Evolutionary conservation across 2,113 vertebrate genomes (phyloP).

Genomic region (Crotophaga sulcirostris): DNA sequence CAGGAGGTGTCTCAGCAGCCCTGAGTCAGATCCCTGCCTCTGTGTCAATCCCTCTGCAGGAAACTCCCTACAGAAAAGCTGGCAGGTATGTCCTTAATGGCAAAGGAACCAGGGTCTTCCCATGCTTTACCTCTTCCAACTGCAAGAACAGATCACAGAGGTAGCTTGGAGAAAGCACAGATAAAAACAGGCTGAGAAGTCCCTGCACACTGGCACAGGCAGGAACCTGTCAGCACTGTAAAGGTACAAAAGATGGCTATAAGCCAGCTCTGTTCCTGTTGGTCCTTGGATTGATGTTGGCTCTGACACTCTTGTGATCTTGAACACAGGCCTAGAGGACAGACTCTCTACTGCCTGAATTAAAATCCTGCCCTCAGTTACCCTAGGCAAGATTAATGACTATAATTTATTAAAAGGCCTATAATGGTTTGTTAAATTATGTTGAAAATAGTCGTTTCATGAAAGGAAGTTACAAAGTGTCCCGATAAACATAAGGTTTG

Average conservation of each 20-base stretch:
- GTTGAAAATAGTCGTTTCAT: slow-evolving; percentile 1
- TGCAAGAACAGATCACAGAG: background rate
- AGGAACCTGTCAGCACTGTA: background rate
- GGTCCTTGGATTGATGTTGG: slow-evolving; percentile 2
- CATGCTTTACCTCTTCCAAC: background rate
- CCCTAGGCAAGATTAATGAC: slow-evolving; percentile 32
- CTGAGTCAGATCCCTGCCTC: slow-evolving; percentile 15
- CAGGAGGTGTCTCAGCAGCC: slow-evolving; percentile 14
- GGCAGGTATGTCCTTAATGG: background rate
- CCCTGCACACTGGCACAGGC: background rate
- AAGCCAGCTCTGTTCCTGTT: background rate
- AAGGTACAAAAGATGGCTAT: slow-evolving; percentile 2
- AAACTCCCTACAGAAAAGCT: background rate
- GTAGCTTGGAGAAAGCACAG: background rate
- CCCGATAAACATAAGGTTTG: background rate
- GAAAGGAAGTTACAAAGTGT: background rate
- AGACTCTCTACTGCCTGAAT: background rate
- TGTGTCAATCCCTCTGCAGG: background rate
- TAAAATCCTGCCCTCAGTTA: slow-evolving; percentile 12
- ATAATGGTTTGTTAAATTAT: slow-evolving; percentile 46
- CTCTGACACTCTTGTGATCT: background rate
- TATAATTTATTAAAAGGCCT: slow-evolving; percentile 35
- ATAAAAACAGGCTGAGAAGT: background rate
- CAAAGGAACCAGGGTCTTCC: background rate
- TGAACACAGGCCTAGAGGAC: slow-evolving; percentile 28